phyloP scores from a whole-genome alignment of 2,113 vertebrate genomes.

The Ondatra zibethicus region DNA sequence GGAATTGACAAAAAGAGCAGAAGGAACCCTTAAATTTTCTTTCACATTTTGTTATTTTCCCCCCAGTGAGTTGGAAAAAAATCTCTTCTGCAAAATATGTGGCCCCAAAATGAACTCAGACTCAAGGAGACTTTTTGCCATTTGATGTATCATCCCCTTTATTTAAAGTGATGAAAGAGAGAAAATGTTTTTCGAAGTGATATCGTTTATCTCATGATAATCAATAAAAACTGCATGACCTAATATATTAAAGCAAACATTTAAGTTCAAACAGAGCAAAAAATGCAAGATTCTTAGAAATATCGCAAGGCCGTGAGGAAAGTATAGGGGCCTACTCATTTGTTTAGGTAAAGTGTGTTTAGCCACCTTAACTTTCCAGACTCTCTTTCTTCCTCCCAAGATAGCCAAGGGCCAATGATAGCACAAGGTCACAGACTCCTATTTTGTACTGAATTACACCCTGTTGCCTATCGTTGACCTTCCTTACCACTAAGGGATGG shows the following conservation, averaged over 20 bases:
- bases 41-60: conserved; percentile 68
- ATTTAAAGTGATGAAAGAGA: conserved; percentile 75
- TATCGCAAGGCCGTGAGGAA: neutral
- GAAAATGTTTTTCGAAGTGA: conserved; percentile 76
- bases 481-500: conserved; percentile 30
- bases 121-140: conserved; percentile 68
- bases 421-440: neutral
- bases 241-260: conserved; percentile 73
- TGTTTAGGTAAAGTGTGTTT: neutral
- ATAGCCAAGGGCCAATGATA: conserved; percentile 33
- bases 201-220: conserved; percentile 78
- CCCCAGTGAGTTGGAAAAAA: conserved; percentile 71
- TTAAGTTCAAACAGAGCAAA: conserved; percentile 61
- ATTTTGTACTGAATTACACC: conserved; percentile 51
- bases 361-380: conserved; percentile 23
- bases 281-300: neutral
- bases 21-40: conserved; percentile 76
- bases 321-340: neutral
- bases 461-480: conserved; percentile 69
- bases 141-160: conserved; percentile 57
- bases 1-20: conserved; percentile 74
- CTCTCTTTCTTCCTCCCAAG: conserved; percentile 35
- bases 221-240: conserved; percentile 74
- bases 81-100: conserved; percentile 79
- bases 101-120: conserved; percentile 66